Conservation (phyloP, 2,797 vertebrate genomes). For the Chromobotia macracanthus region DNA sequence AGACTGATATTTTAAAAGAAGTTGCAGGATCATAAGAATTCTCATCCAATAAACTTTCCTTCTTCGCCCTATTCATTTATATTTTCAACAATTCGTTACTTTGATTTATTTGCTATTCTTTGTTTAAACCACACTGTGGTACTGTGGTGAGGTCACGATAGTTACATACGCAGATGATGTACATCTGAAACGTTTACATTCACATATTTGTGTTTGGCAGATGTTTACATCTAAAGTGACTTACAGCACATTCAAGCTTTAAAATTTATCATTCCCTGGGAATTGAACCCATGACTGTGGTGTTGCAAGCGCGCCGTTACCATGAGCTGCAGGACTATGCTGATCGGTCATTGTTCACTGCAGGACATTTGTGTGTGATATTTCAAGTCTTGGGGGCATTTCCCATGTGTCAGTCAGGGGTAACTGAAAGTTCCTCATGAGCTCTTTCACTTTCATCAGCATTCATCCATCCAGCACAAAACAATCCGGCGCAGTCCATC, state of each 20-base stretch:
- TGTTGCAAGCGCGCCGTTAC: background rate
- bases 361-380: background rate
- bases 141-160: background rate
- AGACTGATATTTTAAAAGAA: no score
- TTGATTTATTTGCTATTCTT: background rate
- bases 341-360: background rate
- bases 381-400: background rate
- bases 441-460: constrained; percentile 8
- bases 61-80: no score
- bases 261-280: background rate
- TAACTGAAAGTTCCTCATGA: constrained; percentile 7
- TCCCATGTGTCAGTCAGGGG: background rate
- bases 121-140: background rate
- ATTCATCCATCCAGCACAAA: no score
- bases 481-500: constrained; percentile 19
- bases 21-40: no score
- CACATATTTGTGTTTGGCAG: background rate
- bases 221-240: background rate
- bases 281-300: background rate
- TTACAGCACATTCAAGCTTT: no score
- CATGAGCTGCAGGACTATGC: background rate
- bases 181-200: constrained; percentile 11
- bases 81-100: no score
- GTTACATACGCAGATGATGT: background rate
- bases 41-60: no score